Evolutionary conservation across 1,140 invertebrate genomes (phyloP), one percentile per base, ranked within the genome.

Genomic region (Drosophila santomea): DNA sequence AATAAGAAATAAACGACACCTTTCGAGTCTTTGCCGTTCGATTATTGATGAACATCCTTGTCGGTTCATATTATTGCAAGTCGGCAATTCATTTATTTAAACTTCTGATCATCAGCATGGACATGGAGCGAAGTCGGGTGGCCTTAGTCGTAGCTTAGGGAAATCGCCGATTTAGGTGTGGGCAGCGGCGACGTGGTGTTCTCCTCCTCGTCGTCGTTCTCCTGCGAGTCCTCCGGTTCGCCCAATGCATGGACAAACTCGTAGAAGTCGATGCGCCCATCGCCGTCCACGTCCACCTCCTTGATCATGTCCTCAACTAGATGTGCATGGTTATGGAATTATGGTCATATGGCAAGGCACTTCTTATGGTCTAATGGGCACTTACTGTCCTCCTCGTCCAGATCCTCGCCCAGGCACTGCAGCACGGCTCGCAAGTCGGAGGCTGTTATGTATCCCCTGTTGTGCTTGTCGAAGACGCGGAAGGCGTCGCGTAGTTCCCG

Each of bases 241-340:
- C 96, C 96, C 14, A 97, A 93, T 4, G 96, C 97, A 82, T 96
- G 95, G 1, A 96, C 97, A 92, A 97, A 98, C 94, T 97, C 97
- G 80, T 97, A 96, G 93, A 97, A 98, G 93, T 98, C 96, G 74
- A 98, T 97, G 75, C 96, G 94, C 7, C 97, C 97, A 91, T 97
- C 97, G 4, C 97, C 97, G 91, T 98, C 96, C 12, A 97, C 96
- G 91, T 98, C 97, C 5, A 97, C 97, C 93, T 97, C 97, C 92
- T 97, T 97, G 80, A 97, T 98, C 97, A 98, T 98, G 85, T 97
- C 97, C 93, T 98, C 97, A 92, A 98, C 97, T 97, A 93, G 44
- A 32, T 17, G 20, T 1, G 94, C 74, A 81, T 73, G 73, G 81
- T 73, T 11, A 23, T 1, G 23, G 4, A 4, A 14, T 7, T 14